Percentiles rank a stretch among this genome's conserved stretches.
phyloP scores from a whole-genome alignment of 1,140 invertebrate genomes.

The Leptestheria dahalacensis region DNA sequence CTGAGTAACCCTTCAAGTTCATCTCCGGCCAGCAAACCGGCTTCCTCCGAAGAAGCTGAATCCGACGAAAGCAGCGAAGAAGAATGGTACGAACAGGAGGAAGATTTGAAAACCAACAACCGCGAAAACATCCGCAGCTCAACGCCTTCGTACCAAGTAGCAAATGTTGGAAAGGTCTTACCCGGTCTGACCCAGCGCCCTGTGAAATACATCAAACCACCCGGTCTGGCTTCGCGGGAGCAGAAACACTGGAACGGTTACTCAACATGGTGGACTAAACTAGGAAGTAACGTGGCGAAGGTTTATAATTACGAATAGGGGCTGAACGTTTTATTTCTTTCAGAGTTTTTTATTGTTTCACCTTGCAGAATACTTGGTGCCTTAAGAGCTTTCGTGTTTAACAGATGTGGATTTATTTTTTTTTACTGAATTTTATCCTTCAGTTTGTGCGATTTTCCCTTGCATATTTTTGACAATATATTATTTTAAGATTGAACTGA shows the following conservation, averaged over 20 bases:
- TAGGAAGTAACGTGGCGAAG: neutral
- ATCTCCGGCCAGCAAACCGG: neutral
- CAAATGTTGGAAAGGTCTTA: neutral
- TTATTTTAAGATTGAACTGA: no score
- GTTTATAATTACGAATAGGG: constrained; percentile 1
- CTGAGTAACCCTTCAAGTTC: neutral
- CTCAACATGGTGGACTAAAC: constrained; percentile 9
- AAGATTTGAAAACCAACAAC: neutral
- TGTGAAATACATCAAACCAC: neutral
- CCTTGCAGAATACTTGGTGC: no score
- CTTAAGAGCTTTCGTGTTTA: no score
- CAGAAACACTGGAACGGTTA: neutral
- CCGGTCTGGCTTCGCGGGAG: neutral
- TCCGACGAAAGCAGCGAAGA: neutral
- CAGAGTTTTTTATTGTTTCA: no score
- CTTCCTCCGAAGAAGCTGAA: neutral
- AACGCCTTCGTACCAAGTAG: neutral
- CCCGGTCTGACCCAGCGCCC: constrained; percentile 3
- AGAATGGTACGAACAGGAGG: neutral
- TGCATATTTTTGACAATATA: no score
- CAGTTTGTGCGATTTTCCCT: no score
- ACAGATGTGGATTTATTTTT: no score
- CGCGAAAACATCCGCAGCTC: neutral
- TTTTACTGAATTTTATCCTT: no score
- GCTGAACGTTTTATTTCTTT: no score